A percentile compares a stretch with the other conserved stretches of the same genome.
Evolutionary conservation across 2,797 vertebrate species (phyloP).

Genomic region (Ispidina lecontei): DNA sequence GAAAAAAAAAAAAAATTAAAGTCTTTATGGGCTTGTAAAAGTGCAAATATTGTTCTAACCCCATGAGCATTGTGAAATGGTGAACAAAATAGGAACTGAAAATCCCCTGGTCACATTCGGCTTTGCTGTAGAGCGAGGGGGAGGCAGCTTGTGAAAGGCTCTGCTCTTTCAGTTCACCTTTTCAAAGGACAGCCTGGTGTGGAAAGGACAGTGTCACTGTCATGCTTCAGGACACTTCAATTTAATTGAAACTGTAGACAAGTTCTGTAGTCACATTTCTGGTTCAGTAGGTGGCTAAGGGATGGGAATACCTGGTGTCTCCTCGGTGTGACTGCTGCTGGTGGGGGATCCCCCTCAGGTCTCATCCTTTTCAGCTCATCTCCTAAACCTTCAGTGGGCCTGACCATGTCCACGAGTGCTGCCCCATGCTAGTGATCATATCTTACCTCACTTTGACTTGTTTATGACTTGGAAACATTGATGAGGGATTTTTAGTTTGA

Average conservation of each 20-base stretch:
- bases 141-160: conserved; percentile 45
- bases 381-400: not conserved
- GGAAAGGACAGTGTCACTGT: not conserved
- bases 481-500: not conserved
- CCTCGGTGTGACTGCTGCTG: fast-evolving
- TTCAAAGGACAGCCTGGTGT: not conserved
- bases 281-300: not conserved
- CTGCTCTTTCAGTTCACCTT: not conserved
- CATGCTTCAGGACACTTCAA: not conserved
- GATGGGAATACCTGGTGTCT: not conserved
- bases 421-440: fast-evolving
- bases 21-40: conserved; percentile 16
- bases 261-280: fast-evolving
- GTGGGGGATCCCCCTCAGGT: not conserved
- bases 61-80: conserved; percentile 59
- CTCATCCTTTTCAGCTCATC: not conserved
- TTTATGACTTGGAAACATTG: not conserved
- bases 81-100: conserved; percentile 66
- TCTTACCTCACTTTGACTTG: not conserved
- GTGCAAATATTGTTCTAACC: conserved; percentile 49
- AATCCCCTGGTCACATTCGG: conserved; percentile 12
- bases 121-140: not conserved
- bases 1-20: not conserved
- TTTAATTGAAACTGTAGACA: not conserved
- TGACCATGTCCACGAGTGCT: fast-evolving